Evolutionary conservation across 1,140 invertebrate species (phyloP).

Genomic region (Caenorhabditis briggsae): DNA sequence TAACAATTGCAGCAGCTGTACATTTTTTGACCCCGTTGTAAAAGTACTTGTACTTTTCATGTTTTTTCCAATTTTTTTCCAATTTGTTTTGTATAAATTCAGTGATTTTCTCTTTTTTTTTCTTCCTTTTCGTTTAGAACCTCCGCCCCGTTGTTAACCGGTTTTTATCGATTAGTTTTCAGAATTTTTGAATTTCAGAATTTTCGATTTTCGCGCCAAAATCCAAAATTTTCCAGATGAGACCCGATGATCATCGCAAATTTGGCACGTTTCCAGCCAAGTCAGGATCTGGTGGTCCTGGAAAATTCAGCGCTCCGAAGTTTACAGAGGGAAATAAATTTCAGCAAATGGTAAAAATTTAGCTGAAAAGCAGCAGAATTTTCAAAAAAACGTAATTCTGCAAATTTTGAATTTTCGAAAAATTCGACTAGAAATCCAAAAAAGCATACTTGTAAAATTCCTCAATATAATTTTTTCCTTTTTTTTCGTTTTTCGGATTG

Average conservation of each 20-base stretch:
- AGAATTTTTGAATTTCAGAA: not conserved
- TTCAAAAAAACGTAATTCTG: no score
- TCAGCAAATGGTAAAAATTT: conserved; percentile 49
- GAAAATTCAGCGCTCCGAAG: no score
- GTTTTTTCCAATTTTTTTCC: not conserved
- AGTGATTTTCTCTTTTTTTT: not conserved
- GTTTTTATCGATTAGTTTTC: not conserved
- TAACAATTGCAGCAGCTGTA: not conserved
- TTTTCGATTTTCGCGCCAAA: not conserved
- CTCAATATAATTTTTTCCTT: no score
- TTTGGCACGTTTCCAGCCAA: not conserved
- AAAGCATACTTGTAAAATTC: no score
- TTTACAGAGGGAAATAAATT: not conserved
- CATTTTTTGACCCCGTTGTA: not conserved
- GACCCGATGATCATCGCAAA: not conserved
- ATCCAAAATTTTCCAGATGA: conserved; percentile 1
- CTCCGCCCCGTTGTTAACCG: not conserved
- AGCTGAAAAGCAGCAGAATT: no score
- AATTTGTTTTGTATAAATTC: not conserved
- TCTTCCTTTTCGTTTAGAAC: not conserved
- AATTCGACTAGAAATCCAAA: no score
- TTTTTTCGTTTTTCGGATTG: no score
- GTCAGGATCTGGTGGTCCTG: not conserved
- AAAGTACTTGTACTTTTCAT: not conserved
- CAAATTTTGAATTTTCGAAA: no score